These are phyloP conservation scores for Hyperoplus immaculatus DNA, from an alignment of 2,797 vertebrate species.

Conservation along the genomic window DNA sequence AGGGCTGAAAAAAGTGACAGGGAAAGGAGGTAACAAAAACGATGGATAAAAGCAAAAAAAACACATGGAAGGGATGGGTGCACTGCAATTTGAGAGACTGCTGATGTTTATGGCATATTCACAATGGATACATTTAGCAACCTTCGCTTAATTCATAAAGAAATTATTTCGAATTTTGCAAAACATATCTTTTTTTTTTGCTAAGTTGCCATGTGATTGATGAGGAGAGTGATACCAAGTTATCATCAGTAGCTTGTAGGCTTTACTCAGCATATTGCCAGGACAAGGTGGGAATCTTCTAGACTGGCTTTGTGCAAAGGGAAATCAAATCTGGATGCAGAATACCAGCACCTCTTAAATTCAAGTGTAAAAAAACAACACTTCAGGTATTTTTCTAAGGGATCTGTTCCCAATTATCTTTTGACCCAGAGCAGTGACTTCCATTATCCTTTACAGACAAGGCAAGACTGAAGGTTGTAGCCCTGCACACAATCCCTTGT, in stretches of 20 bases:
- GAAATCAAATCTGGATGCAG: background rate
- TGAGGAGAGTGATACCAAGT: constrained; percentile 3
- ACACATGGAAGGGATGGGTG: constrained; percentile 11
- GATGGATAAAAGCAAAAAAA: constrained; percentile 37
- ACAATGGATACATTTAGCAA: background rate
- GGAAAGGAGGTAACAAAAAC: constrained; percentile 10
- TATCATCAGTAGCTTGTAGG: background rate
- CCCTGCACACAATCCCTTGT: background rate
- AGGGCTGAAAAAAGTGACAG: constrained; percentile 32
- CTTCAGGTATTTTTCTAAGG: background rate
- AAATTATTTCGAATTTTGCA: background rate
- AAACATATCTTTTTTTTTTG: background rate
- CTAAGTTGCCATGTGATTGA: background rate
- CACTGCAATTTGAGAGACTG: constrained; percentile 1
- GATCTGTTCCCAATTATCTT: background rate
- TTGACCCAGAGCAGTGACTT: background rate
- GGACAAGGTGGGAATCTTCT: background rate
- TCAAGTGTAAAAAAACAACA: background rate
- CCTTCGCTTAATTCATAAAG: background rate
- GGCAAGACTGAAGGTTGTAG: background rate
- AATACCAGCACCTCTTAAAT: background rate
- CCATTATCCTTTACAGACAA: background rate
- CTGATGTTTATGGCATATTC: no score
- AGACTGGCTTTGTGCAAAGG: background rate
- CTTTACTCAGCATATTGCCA: constrained; percentile 7